Evolutionary conservation across 2,888 invertebrate species (phyloP), one percentile per base, ranked within the genome.

Genomic region (Erebia epiphron): DNA sequence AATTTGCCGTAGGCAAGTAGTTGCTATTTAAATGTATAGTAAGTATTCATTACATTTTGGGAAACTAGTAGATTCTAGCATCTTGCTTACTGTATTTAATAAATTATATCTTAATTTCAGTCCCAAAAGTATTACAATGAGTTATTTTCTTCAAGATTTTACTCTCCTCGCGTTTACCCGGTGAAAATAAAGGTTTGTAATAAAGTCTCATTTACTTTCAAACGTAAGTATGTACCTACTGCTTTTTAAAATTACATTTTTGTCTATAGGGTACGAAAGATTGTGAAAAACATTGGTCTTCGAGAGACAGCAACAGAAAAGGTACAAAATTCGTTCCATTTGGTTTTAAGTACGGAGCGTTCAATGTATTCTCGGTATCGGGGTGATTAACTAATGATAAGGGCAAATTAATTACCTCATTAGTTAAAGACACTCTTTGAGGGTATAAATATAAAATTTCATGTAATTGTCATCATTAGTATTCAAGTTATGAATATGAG

Each of bases 91-190:
- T 8, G 7, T n/a, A 7, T 16, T 52, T 11, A 0, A 5, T 56
- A 26, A 1, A 61, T 61, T 35, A 61, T 35, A 69, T 58, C n/a
- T 64, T 69, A 10, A 57, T 85, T 86, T 64, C 82, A 90, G 90
- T 89, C 88, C 2, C 89, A 89, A 72, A 85, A 79, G 67, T 86
- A 88, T 71, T 89, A 88, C 79, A 88, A 88, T 71, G 88, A 89
- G 69, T 67, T 89, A 1, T 89, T 83, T 73, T 72, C 80, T 1
- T 77, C 79, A 13, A 81, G 78, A 54, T 76, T 78, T 35, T 75
- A 80, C 11, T 71, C 77, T 0, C 81, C 80, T 35, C 78, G 75
- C 18, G 52, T 78, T 1, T 80, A 78, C 43, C 75, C 82, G 0
- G 74, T 80, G 8, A 67, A 75, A 50, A 68, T 76, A 10, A 61